These are phyloP conservation scores for Cassiopea xamachana DNA, from an alignment of 30 jellyfish, hydroid and myxozoan species.

Conservation along the genomic window DNA sequence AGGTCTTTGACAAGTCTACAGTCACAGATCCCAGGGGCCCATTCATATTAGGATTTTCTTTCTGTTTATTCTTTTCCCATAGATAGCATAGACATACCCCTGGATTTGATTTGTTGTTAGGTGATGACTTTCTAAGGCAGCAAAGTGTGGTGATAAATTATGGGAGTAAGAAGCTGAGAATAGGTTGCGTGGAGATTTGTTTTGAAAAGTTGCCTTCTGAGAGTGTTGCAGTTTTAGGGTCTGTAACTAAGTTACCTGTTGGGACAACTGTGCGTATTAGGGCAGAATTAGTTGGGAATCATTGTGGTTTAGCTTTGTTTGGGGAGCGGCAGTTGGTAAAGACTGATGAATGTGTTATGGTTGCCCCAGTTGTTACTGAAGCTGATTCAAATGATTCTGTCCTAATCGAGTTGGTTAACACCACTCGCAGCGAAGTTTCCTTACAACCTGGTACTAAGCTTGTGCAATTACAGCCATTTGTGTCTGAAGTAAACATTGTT, in stretches of 20 bases:
- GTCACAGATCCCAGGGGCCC: too few species aligned
- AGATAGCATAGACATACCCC: too few species aligned
- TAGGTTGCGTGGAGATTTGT: constrained; percentile 33
- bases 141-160: constrained; percentile 43
- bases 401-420: constrained; percentile 64
- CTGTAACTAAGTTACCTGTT: constrained; percentile 62
- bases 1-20: too few species aligned
- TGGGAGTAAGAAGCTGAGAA: constrained; percentile 22
- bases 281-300: constrained; percentile 77
- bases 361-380: constrained; percentile 72
- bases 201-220: constrained; percentile 75
- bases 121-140: constrained; percentile 59
- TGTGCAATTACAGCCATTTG: constrained; percentile 64
- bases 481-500: constrained; percentile 41
- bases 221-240: constrained; percentile 69
- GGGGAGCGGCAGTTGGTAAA: constrained; percentile 75
- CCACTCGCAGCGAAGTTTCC: constrained; percentile 61
- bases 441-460: constrained; percentile 74
- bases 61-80: too few species aligned
- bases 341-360: too few species aligned
- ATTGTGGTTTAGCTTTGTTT: constrained; percentile 75
- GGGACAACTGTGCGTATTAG: constrained; percentile 69
- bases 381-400: constrained; percentile 71
- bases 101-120: constrained; percentile 50
- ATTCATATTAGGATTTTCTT: too few species aligned